Evolutionary conservation across 2,888 invertebrate genomes (phyloP).

Genomic region (Myopa tessellatipennis): DNA sequence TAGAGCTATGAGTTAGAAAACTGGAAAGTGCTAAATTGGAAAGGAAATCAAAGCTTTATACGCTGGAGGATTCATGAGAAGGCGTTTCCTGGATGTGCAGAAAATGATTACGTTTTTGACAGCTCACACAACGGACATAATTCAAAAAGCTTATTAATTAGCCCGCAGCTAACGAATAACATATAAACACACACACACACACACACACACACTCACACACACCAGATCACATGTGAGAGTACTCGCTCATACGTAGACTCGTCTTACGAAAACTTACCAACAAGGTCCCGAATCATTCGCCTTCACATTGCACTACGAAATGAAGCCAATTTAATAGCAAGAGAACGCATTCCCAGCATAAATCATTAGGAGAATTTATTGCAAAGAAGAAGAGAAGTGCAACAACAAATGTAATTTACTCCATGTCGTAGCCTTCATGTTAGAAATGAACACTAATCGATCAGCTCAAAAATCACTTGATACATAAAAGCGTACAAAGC

Average conservation of each 20-base stretch:
- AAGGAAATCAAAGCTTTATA: not conserved
- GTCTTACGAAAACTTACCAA: not conserved
- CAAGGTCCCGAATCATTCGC: not conserved
- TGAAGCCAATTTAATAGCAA: conserved; percentile 51
- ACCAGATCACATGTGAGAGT: not conserved
- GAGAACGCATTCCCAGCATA: conserved; percentile 52
- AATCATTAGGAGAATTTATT: conserved; percentile 51
- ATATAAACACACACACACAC: not conserved
- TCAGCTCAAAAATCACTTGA: too few relatives aligned
- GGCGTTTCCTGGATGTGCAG: conserved; percentile 18
- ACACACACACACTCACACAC: conserved; percentile 3
- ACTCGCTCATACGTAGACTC: not conserved
- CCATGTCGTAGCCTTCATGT: conserved; percentile 11
- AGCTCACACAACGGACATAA: conserved; percentile 21
- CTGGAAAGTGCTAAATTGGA: not conserved
- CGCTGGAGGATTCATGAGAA: not conserved
- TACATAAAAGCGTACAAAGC: conserved; percentile 5
- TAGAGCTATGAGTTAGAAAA: not conserved
- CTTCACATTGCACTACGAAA: conserved; percentile 39
- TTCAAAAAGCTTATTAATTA: conserved; percentile 35
- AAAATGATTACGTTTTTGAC: conserved; percentile 29
- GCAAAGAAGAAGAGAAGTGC: conserved; percentile 34
- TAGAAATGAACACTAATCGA: conserved; percentile 23
- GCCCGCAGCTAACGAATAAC: conserved; percentile 22
- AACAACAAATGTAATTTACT: not conserved